A percentile compares a stretch with the other conserved stretches of the same genome.
Evolutionary conservation across 2,888 invertebrate genomes (phyloP).

Genomic region (Mechanitis mazaeus): DNA sequence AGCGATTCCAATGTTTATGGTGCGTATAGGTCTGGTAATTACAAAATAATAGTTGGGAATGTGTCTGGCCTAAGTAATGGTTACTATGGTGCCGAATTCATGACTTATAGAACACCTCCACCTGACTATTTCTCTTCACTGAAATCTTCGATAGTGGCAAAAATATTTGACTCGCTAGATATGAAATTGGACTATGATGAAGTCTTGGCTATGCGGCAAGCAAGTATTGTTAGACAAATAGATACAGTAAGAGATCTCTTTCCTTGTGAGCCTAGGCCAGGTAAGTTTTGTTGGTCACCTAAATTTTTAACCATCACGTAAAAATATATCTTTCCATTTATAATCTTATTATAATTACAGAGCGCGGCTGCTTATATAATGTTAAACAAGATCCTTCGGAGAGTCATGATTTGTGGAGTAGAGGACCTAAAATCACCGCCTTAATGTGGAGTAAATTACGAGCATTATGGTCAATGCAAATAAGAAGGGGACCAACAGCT

Average conservation of each 20-base stretch:
- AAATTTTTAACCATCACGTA: too few species aligned
- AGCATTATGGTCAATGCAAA: constrained; percentile 66
- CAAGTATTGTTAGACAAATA: constrained; percentile 49
- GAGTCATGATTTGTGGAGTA: constrained; percentile 79
- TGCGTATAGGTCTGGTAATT: constrained; percentile 77
- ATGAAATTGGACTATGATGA: constrained; percentile 45
- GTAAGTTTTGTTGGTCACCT: constrained; percentile 44
- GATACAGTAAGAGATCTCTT: constrained; percentile 50
- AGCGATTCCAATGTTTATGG: constrained; percentile 70
- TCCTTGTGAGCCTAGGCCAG: constrained; percentile 54
- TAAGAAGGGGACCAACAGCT: constrained; percentile 59
- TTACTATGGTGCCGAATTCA: constrained; percentile 55
- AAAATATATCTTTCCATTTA: background rate
- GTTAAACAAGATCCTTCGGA: constrained; percentile 88
- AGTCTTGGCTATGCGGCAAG: constrained; percentile 46
- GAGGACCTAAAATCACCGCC: constrained; percentile 69
- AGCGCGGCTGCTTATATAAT: constrained; percentile 83
- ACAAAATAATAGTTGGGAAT: constrained; percentile 79
- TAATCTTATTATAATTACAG: constrained; percentile 46
- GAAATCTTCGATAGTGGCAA: constrained; percentile 48
- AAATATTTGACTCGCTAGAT: constrained; percentile 51
- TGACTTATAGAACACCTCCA: constrained; percentile 47
- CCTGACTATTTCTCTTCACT: constrained; percentile 54
- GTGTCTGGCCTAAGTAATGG: constrained; percentile 56
- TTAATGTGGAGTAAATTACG: constrained; percentile 60